These are phyloP conservation scores for Formica selysi DNA, from an alignment of 1,140 invertebrate species.

Conservation along the genomic window DNA sequence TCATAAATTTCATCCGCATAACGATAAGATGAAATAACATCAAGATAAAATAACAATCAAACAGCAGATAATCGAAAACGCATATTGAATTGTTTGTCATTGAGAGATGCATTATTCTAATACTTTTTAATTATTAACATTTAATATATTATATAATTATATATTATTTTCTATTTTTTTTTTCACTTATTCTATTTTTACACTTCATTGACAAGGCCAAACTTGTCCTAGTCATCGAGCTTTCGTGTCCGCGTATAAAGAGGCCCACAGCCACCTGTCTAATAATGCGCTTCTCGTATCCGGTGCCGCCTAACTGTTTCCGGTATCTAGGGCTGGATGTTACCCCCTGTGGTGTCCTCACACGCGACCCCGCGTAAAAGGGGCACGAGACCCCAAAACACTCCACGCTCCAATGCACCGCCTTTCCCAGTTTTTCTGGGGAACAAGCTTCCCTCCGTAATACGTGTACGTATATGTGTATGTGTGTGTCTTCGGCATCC, in stretches of 20 bases:
- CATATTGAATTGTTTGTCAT: no score
- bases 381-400: slow-evolving; percentile 64
- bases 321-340: slow-evolving; percentile 65
- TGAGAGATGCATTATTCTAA: no score
- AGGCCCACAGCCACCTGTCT: slow-evolving; percentile 67
- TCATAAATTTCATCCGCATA: not conserved
- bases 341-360: slow-evolving; percentile 69
- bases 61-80: no score
- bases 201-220: slow-evolving; percentile 23
- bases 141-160: not conserved
- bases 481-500: slow-evolving; percentile 4
- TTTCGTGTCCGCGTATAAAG: not conserved
- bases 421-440: slow-evolving; percentile 44
- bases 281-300: slow-evolving; percentile 64
- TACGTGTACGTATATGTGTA: no score
- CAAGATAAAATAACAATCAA: not conserved
- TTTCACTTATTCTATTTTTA: not conserved
- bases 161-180: not conserved
- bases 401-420: slow-evolving; percentile 61
- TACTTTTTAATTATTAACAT: not conserved
- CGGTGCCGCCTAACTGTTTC: slow-evolving; percentile 68
- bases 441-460: not conserved
- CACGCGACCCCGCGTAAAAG: slow-evolving; percentile 34
- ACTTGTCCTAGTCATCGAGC: slow-evolving; percentile 32
- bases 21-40: not conserved